These are phyloP conservation scores for Epinephelus fuscoguttatus DNA, from an alignment of 2,113 vertebrate genomes.

Conservation along the genomic window DNA sequence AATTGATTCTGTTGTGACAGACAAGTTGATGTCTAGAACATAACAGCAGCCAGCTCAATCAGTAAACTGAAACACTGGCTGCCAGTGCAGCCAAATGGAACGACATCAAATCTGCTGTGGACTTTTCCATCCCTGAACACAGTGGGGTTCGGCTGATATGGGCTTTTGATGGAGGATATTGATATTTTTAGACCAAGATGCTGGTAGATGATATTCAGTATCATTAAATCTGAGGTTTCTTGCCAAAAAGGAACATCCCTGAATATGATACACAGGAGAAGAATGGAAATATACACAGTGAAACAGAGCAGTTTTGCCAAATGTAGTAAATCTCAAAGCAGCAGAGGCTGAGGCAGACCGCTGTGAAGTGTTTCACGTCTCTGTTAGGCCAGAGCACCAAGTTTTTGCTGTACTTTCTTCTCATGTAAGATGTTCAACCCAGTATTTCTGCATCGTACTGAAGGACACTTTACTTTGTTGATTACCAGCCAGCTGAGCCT, in stretches of 20 bases:
- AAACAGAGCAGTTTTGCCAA: slow-evolving; percentile 24
- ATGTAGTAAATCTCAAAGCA: slow-evolving; percentile 35
- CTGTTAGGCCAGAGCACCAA: neutral
- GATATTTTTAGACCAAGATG: slow-evolving; percentile 43
- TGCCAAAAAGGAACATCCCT: slow-evolving; percentile 8
- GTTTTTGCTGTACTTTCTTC: neutral
- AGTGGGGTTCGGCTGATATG: neutral
- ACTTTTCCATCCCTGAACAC: slow-evolving; percentile 22
- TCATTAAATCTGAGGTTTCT: slow-evolving; percentile 22
- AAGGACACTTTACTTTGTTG: slow-evolving; percentile 37
- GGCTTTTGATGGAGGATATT: slow-evolving; percentile 21
- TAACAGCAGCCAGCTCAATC: slow-evolving; percentile 26
- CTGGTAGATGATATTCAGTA: slow-evolving; percentile 10
- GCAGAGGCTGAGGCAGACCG: slow-evolving; percentile 4
- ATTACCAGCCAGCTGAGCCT: slow-evolving; percentile 12
- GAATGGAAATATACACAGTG: neutral
- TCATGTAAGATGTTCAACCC: slow-evolving; percentile 16
- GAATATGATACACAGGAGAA: slow-evolving; percentile 4
- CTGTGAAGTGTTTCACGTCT: slow-evolving; percentile 39
- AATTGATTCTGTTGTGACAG: slow-evolving; percentile 55
- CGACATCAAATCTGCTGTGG: slow-evolving; percentile 18
- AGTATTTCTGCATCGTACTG: neutral
- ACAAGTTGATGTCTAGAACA: slow-evolving; percentile 45
- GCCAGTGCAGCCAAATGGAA: slow-evolving; percentile 24
- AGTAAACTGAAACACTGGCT: slow-evolving; percentile 26